Evolutionary conservation across 2,888 invertebrate genomes (phyloP), one percentile per base, ranked within the genome.

Genomic region (Sphaeridia pumilis): DNA sequence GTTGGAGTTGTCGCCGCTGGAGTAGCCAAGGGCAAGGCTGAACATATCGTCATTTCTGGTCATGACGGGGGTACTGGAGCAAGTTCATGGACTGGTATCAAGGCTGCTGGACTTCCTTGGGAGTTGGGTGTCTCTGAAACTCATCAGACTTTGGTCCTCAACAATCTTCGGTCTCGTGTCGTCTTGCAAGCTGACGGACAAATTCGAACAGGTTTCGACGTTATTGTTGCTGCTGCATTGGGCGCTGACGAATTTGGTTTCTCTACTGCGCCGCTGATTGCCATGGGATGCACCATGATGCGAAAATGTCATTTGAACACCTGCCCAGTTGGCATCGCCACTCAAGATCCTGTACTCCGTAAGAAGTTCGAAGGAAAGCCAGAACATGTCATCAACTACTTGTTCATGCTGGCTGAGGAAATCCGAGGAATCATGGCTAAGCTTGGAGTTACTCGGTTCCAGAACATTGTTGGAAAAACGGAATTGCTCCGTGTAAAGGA

Each of bases 221-320:
- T 98, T 25, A 80, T 94, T 65, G 87, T 97, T 24, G 97, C 94
- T 2, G 95, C 93, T 0, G 70, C 95, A 38, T 75, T 98, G 35
- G 98, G 98, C 24, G 98, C 98, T 7, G 98, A 98, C 71, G 98
- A 98, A 73, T 89, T 95, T 70, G 98, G 95, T 22, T 92, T 98
- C 75, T 94, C 94, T 70, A 98, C 98, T 0, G 97, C 95, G 2
- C 97, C 98, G 0, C 76, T 98, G 48, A 95, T 98, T 67, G 93
- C 88, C 2, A 81, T 98, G 73, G 98, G 98, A 3, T 98, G 98
- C 69, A 98, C 95, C 1, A 98, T 98, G 98, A 98, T 98, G 98
- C 79, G 98, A 54, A 98, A 98, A 71, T 98, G 98, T 68, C 98
- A 98, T 71, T 75, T 98, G 65, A 98, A 98, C 73, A 98, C 97